These are phyloP conservation scores for Pteronura brasiliensis DNA, from an alignment of 2,113 vertebrate genomes.

Conservation along the genomic window DNA sequence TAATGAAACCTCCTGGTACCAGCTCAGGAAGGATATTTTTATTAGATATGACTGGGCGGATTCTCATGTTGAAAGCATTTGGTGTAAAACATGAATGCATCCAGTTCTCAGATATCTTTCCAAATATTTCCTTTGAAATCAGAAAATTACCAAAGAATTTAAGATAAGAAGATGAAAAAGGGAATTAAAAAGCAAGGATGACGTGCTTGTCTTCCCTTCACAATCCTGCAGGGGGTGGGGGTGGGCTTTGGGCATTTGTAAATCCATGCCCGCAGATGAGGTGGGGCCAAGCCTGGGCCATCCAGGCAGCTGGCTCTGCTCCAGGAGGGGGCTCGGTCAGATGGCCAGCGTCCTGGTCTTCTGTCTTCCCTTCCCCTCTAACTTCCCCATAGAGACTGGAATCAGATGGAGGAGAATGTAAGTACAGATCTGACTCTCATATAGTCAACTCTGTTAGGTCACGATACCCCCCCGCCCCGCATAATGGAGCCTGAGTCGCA, in stretches of 20 bases:
- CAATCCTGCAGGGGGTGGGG: not conserved
- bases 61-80: constrained; percentile 74
- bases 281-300: not conserved
- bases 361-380: not conserved
- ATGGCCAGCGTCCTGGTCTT: not conserved
- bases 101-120: constrained; percentile 65
- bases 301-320: not conserved
- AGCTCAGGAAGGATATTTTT: constrained; percentile 71
- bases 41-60: constrained; percentile 61
- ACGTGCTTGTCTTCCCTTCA: not conserved
- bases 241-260: not conserved
- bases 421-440: not conserved
- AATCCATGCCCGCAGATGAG: not conserved
- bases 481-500: not conserved
- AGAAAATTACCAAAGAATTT: constrained; percentile 72
- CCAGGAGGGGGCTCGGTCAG: not conserved
- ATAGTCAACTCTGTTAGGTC: not conserved
- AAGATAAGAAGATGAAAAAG: constrained; percentile 67
- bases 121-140: constrained; percentile 77
- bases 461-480: not conserved
- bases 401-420: not conserved
- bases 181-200: constrained; percentile 38
- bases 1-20: constrained; percentile 71
- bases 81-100: constrained; percentile 57
- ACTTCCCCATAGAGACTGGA: not conserved